Evolutionary conservation across 2,113 vertebrate genomes (phyloP), one percentile per base, ranked within the genome.

Genomic region (Myrmecobius fasciatus): DNA sequence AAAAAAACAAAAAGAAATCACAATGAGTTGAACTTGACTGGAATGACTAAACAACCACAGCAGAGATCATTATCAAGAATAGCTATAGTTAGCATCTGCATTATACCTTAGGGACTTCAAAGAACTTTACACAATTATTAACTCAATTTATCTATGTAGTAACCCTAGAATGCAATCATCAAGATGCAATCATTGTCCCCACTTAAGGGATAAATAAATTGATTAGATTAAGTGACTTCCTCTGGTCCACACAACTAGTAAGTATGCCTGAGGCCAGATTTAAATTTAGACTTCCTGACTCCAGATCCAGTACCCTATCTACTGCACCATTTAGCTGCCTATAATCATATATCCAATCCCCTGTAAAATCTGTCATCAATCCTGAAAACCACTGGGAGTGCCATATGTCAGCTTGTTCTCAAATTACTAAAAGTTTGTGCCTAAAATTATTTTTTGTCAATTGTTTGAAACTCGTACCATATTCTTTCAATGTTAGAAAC

Each of bases 401-500:
- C 17, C 91, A 91, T 94, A 56, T 94, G 54, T 67, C 48, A 54
- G 54, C 93, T 91, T 17, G 22, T 96, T 88, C 48, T 94, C 90
- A 53, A 12, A 46, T 93, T 94, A 24, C 20, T n/a, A n/a, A 91
- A 52, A 24, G 49, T 52, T 52, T 52, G 52, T 52, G 7, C 8
- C 36, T 28, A 31, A 52, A 90, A 51, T 52, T 91, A 90, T 36
- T 90, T 90, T 52, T 31, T 90, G 56, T 90, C 51, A 91, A 0
- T 89, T 91, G 25, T 91, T 93, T 96, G 75, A 96, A 96, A 94
- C 95, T 93, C 52, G 20, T 25, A 95, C 53, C 92, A 67, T 91
- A 28, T 48, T 75, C 92, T 93, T 52, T 92, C 56, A 46, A 10
- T 51, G 47, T 91, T 51, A 88, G 49, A 91, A 93, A 94, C 56